phyloP scores from a whole-genome alignment of 2,888 invertebrate genomes.

The Pollenia amentaria region DNA sequence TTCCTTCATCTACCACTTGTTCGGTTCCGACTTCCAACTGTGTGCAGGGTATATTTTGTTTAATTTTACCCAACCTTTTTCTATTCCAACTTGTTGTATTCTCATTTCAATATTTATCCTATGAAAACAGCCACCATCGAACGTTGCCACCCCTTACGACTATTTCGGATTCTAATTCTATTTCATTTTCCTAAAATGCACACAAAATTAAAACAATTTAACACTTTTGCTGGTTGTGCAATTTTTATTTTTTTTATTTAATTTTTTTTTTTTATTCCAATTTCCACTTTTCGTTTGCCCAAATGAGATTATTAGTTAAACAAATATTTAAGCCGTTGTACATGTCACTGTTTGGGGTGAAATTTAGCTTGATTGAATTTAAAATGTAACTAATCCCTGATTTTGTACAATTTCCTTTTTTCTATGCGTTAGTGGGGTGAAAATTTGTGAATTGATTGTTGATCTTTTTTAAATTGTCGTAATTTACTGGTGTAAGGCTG shows the following conservation, averaged over 20 bases:
- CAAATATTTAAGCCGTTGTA: conserved; percentile 74
- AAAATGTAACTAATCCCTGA: conserved; percentile 64
- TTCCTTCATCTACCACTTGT: too few species aligned
- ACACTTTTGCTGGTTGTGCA: conserved; percentile 73
- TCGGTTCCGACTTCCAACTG: not conserved
- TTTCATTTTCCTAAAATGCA: conserved; percentile 77
- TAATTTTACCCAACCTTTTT: not conserved
- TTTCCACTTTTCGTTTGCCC: conserved; percentile 47
- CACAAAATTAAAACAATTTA: conserved; percentile 79
- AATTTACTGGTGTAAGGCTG: conserved; percentile 62
- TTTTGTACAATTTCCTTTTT: conserved; percentile 42
- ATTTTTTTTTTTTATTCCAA: not conserved
- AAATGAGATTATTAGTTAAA: conserved; percentile 77
- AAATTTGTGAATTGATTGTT: conserved; percentile 49
- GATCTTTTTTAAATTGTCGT: conserved; percentile 67
- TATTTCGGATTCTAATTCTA: conserved; percentile 67
- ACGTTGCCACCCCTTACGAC: conserved; percentile 6
- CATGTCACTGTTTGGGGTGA: conserved; percentile 40
- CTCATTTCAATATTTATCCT: conserved; percentile 21
- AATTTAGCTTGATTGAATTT: conserved; percentile 66
- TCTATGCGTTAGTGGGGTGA: conserved; percentile 24
- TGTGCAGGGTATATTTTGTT: conserved; percentile 13
- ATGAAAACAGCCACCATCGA: not conserved
- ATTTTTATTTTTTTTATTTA: too few species aligned
- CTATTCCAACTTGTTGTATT: conserved; percentile 11